phyloP scores from a whole-genome alignment of 2,797 vertebrate genomes.

The Prionace glauca region DNA sequence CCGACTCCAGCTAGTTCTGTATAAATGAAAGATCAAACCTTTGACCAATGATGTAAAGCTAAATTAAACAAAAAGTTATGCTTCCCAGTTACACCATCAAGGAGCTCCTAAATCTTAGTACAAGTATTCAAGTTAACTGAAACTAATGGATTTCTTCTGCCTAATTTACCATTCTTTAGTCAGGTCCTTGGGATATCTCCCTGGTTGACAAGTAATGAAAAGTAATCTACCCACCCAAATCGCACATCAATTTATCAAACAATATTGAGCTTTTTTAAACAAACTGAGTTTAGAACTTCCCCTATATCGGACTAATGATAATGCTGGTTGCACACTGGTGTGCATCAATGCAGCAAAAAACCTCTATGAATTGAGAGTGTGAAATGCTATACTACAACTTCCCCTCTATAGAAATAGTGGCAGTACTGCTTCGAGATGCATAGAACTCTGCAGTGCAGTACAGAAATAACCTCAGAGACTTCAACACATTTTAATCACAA shows the following conservation, averaged over 20 bases:
- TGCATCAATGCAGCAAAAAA: slow-evolving; percentile 29
- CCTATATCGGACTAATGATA: neutral
- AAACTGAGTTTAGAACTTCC: neutral
- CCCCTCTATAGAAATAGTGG: slow-evolving; percentile 38
- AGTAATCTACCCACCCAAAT: neutral
- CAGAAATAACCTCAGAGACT: slow-evolving; percentile 33
- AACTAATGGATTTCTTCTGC: neutral
- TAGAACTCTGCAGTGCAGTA: slow-evolving; percentile 36
- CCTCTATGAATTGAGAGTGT: neutral
- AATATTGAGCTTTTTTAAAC: neutral
- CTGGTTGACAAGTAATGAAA: neutral
- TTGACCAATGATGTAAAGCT: neutral
- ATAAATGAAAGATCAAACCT: neutral
- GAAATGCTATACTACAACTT: slow-evolving; percentile 26
- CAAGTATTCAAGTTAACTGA: neutral
- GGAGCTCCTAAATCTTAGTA: neutral
- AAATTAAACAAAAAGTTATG: neutral
- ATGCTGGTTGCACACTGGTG: neutral
- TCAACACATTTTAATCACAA: slow-evolving; percentile 28
- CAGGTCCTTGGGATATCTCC: neutral
- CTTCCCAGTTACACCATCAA: neutral
- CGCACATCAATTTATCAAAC: neutral
- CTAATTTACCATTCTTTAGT: neutral
- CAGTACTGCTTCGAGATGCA: slow-evolving; percentile 32
- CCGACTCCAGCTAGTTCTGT: neutral